A percentile compares a stretch with the other conserved stretches of the same genome.
These are phyloP conservation scores for Amiota minor DNA, from an alignment of 2,888 invertebrate genomes.

Conservation along the genomic window DNA sequence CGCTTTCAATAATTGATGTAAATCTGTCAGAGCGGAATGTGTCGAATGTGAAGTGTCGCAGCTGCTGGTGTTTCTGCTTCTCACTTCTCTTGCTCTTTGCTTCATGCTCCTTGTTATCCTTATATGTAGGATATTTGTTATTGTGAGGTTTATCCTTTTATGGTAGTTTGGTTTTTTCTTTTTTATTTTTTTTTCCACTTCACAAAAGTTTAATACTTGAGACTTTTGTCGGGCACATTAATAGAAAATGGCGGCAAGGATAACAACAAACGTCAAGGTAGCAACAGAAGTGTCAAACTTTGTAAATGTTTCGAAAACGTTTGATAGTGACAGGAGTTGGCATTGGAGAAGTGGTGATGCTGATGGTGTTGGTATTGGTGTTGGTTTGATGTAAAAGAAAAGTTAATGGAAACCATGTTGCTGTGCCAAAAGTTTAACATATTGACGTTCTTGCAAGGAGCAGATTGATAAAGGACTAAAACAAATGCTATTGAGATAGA, in stretches of 20 bases:
- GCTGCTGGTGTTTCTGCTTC: constrained; percentile 39
- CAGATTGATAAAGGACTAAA: no score
- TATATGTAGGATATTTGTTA: no score
- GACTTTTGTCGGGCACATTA: constrained; percentile 21
- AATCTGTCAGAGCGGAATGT: constrained; percentile 47
- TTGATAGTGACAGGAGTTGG: constrained; percentile 3
- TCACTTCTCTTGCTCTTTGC: neutral
- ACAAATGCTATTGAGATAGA: no score
- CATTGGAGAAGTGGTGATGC: no score
- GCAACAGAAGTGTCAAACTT: constrained; percentile 16
- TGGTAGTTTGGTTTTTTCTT: constrained; percentile 9
- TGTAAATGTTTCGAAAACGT: neutral
- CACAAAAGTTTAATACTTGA: constrained; percentile 26
- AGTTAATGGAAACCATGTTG: no score
- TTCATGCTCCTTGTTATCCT: no score
- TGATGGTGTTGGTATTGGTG: no score
- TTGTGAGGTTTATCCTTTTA: neutral
- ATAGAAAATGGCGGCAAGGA: constrained; percentile 1
- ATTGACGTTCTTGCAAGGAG: no score
- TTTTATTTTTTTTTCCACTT: neutral
- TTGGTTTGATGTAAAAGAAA: no score
- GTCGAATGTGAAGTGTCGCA: constrained; percentile 55
- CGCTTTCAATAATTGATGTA: constrained; percentile 59
- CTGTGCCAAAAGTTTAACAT: no score
- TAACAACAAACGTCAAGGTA: neutral